phyloP scores from a whole-genome alignment of 2,797 vertebrate species.

The Hippoglossus hippoglossus region DNA sequence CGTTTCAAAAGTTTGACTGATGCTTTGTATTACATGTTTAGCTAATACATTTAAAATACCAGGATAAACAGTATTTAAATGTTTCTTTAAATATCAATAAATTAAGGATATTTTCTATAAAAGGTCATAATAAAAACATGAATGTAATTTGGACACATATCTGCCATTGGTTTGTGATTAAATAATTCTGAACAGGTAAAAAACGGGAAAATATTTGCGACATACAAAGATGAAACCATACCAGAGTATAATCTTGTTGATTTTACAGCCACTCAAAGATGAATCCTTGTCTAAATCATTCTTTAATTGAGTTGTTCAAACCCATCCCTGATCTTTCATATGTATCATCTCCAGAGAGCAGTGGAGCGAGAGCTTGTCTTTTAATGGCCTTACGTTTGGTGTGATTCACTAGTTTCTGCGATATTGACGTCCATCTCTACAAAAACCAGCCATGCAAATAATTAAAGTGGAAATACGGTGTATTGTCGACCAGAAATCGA shows the following conservation, averaged over 20 bases:
- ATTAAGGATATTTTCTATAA: no score
- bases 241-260: not conserved
- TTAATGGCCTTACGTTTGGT: conserved; percentile 32
- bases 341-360: conserved; percentile 14
- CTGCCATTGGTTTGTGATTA: no score
- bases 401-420: conserved; percentile 43
- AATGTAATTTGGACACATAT: no score
- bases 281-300: not conserved
- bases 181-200: no score
- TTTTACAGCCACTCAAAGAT: not conserved
- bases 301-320: not conserved
- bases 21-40: no score
- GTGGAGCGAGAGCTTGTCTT: conserved; percentile 15
- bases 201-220: no score
- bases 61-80: no score
- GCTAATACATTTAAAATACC: no score
- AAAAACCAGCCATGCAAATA: conserved; percentile 79
- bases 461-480: conserved; percentile 75
- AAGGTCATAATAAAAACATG: no score
- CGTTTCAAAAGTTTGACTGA: no score
- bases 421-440: conserved; percentile 67
- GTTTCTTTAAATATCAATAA: no score
- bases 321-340: not conserved
- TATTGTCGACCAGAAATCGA: conserved; percentile 73
- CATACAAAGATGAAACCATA: no score